Conservation (phyloP, 1,140 invertebrate genomes). For the Acromyrmex echinatior region DNA sequence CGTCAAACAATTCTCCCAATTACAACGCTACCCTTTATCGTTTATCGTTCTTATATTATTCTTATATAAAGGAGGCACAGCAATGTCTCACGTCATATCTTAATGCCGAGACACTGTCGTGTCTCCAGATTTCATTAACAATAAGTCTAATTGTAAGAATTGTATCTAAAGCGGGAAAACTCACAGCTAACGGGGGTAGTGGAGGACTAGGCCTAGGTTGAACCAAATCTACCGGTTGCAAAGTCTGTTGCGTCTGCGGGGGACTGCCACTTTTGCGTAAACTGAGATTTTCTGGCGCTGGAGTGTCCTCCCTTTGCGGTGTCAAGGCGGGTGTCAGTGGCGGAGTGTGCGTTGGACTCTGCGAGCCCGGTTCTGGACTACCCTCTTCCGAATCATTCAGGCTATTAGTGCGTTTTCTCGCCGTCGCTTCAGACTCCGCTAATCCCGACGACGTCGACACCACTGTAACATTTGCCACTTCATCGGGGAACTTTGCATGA, state of each 20-base stretch:
- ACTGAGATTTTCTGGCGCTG: slow-evolving; percentile 89
- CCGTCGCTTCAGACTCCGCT: slow-evolving; percentile 67
- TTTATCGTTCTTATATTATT: background rate
- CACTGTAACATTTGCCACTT: slow-evolving; percentile 41
- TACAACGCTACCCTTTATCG: background rate
- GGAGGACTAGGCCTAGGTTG: slow-evolving; percentile 83
- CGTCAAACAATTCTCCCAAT: background rate
- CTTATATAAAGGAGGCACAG: no score
- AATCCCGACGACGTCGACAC: slow-evolving; percentile 68
- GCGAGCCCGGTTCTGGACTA: slow-evolving; percentile 82
- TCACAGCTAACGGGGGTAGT: slow-evolving; percentile 81
- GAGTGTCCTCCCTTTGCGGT: slow-evolving; percentile 86
- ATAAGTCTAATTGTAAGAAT: background rate
- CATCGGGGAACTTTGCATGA: background rate
- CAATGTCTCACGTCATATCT: no score
- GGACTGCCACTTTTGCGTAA: slow-evolving; percentile 84
- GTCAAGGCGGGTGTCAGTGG: slow-evolving; percentile 83
- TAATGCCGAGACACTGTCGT: no score
- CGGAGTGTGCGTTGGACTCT: slow-evolving; percentile 83
- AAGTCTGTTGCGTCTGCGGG: slow-evolving; percentile 78
- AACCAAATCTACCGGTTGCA: slow-evolving; percentile 84
- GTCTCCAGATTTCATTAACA: no score
- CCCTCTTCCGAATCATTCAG: slow-evolving; percentile 82
- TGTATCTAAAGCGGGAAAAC: slow-evolving; percentile 25
- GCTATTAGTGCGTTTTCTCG: slow-evolving; percentile 78